phyloP scores from a whole-genome alignment of 1,140 invertebrate genomes.

The Mercenaria mercenaria region DNA sequence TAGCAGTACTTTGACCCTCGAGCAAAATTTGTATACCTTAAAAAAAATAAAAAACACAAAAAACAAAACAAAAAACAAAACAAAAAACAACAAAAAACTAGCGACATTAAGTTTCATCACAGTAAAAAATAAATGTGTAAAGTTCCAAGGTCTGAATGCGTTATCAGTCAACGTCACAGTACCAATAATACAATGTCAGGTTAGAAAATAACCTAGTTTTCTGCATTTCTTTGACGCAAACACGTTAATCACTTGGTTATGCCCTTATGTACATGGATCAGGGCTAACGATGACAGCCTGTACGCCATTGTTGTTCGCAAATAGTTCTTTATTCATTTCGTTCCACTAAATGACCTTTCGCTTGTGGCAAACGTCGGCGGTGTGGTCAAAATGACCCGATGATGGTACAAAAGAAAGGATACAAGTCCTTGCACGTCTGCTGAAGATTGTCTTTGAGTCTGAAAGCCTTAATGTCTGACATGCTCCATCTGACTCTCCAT shows the following conservation, averaged over 20 bases:
- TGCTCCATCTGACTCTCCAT: too few species aligned
- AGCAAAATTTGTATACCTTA: too few species aligned
- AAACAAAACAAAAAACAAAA: too few species aligned
- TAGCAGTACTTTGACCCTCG: too few species aligned
- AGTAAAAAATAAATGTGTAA: too few species aligned
- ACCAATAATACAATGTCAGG: too few species aligned
- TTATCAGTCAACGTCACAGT: too few species aligned
- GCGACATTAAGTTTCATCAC: too few species aligned
- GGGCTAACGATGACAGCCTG: conserved; percentile 15
- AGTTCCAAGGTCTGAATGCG: too few species aligned
- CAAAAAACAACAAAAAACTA: too few species aligned
- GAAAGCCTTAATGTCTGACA: neutral
- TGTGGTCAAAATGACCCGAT: conserved; percentile 5
- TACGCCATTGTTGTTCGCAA: conserved; percentile 22
- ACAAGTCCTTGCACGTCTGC: too few species aligned
- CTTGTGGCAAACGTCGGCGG: neutral
- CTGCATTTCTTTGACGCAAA: conserved; percentile 14
- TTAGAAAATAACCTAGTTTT: conserved; percentile 4
- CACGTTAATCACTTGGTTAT: neutral
- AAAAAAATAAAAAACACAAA: too few species aligned
- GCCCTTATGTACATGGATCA: conserved; percentile 27
- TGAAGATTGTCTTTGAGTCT: neutral
- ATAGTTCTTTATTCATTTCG: conserved; percentile 38
- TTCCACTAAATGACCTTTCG: conserved; percentile 14
- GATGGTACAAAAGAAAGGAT: neutral